A percentile compares a stretch with the other conserved stretches of the same genome.
Evolutionary conservation across 2,113 vertebrate species (phyloP).

Genomic region (Oncorhynchus mykiss): DNA sequence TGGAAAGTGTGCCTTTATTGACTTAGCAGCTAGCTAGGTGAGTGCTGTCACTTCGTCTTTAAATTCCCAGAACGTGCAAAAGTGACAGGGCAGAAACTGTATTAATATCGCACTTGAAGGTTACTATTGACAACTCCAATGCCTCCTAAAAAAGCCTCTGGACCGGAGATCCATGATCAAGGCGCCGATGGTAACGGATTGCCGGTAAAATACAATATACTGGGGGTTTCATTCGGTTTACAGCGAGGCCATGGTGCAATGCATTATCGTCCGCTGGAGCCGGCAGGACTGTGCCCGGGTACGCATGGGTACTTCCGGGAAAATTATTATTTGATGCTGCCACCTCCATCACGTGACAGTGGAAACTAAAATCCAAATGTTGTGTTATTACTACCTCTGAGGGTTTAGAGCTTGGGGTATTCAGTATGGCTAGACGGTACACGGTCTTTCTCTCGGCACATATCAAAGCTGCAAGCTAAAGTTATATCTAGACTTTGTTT

Average conservation of each 20-base stretch:
- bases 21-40: slow-evolving; percentile 25
- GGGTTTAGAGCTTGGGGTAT: no score
- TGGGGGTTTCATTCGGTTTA: slow-evolving; percentile 58
- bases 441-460: no score
- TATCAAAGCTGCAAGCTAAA: no score
- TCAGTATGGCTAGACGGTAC: no score
- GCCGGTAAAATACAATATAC: slow-evolving; percentile 61
- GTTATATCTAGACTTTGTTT: no score
- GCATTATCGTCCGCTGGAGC: slow-evolving; percentile 57
- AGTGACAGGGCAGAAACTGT: slow-evolving; percentile 65
- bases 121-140: slow-evolving; percentile 67
- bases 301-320: slow-evolving; percentile 73
- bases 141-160: slow-evolving; percentile 68
- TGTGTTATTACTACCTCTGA: no score
- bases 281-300: slow-evolving; percentile 52
- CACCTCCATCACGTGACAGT: slow-evolving; percentile 61
- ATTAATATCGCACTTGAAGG: slow-evolving; percentile 66
- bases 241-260: slow-evolving; percentile 69
- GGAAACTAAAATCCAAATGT: not conserved
- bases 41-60: slow-evolving; percentile 71
- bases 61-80: slow-evolving; percentile 73
- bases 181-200: slow-evolving; percentile 80
- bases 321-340: slow-evolving; percentile 48
- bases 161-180: slow-evolving; percentile 78
- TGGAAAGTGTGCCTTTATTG: slow-evolving; percentile 61